These are phyloP conservation scores for Bombus confusus DNA, from an alignment of 1,140 invertebrate species.

Conservation along the genomic window DNA sequence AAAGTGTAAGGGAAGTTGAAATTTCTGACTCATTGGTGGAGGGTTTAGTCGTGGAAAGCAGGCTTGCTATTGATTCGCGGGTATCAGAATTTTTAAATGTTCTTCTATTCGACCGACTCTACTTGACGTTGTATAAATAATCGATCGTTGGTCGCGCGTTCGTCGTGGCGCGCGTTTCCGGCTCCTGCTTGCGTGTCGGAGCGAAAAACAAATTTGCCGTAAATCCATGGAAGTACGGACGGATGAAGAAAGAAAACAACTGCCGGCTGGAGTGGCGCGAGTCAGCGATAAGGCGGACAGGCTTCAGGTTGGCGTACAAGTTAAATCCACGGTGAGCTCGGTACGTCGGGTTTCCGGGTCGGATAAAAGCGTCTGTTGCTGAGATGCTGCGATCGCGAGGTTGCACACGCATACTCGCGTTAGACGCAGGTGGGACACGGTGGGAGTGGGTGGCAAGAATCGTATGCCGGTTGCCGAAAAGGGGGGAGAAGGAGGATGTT, in stretches of 20 bases:
- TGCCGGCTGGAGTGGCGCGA: background rate
- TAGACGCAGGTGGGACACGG: no score
- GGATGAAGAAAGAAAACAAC: background rate
- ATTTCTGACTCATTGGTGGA: background rate
- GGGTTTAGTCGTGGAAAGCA: background rate
- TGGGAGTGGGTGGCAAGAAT: background rate
- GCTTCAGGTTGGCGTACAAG: conserved; percentile 10
- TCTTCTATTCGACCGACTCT: no score
- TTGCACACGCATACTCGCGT: background rate
- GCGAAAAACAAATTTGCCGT: conserved; percentile 4
- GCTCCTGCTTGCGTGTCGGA: no score
- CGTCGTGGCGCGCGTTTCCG: no score
- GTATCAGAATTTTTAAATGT: background rate
- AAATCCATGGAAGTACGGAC: background rate
- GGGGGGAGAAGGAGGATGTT: background rate
- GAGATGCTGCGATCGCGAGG: background rate
- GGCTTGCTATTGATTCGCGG: background rate
- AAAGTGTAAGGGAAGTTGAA: background rate
- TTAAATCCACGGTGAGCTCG: conserved; percentile 25
- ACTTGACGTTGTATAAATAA: no score
- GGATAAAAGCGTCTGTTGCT: conserved; percentile 17
- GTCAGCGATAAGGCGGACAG: conserved; percentile 18
- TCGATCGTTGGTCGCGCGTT: no score
- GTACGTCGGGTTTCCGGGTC: background rate
- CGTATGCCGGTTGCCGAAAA: no score